phyloP scores from a whole-genome alignment of 2,797 vertebrate species.

The Aselliscus stoliczkanus region DNA sequence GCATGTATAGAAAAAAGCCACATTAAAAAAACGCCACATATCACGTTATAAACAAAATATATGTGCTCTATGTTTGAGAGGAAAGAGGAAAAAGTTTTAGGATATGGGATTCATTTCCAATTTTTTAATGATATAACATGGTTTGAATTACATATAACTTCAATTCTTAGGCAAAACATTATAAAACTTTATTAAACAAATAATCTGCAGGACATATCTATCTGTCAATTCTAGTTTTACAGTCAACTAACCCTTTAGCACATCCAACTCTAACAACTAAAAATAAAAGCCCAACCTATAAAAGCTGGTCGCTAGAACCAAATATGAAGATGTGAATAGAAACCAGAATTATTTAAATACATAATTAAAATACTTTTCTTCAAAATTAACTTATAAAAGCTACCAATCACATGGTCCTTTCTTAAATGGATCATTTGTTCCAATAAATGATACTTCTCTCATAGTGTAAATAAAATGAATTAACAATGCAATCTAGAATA shows the following conservation, averaged over 20 bases:
- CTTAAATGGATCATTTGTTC: background rate
- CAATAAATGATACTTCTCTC: conserved; percentile 10
- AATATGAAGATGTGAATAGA: background rate
- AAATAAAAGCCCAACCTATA: background rate
- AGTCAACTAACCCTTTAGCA: background rate
- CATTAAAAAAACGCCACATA: background rate
- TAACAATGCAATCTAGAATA: background rate
- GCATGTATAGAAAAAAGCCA: background rate
- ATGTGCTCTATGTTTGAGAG: background rate
- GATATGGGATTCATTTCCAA: background rate
- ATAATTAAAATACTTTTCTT: conserved; percentile 14
- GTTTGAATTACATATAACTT: background rate
- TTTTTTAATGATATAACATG: background rate
- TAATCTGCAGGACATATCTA: background rate
- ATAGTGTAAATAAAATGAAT: conserved; percentile 38
- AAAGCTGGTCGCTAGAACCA: background rate
- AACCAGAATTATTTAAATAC: background rate
- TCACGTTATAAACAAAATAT: conserved; percentile 23
- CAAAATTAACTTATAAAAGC: conserved; percentile 10
- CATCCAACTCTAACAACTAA: conserved; percentile 13
- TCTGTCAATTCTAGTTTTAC: background rate
- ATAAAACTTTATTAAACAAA: background rate
- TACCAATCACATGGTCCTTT: background rate
- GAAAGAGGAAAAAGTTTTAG: background rate
- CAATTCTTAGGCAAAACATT: background rate